phyloP scores from a whole-genome alignment of 2,113 vertebrate species.

The Chaetura pelagica region DNA sequence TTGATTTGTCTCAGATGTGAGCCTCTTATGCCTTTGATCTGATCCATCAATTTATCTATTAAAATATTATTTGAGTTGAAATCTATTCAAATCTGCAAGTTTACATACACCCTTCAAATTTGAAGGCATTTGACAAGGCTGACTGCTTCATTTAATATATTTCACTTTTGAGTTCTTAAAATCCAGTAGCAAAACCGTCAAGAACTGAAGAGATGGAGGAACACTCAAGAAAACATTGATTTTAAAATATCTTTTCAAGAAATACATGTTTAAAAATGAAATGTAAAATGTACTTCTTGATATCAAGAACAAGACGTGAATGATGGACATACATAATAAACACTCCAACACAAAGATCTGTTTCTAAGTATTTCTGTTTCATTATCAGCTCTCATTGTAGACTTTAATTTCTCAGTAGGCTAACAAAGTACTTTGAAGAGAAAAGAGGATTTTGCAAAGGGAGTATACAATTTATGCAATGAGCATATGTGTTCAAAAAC shows the following conservation, averaged over 20 bases:
- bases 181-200: not conserved
- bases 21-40: not conserved
- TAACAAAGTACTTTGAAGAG: not conserved
- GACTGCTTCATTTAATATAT: not conserved
- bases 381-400: not conserved
- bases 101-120: not conserved
- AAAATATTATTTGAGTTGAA: not conserved
- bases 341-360: not conserved
- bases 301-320: not conserved
- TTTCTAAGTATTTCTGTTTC: not conserved
- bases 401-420: not conserved
- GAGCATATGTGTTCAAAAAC: not conserved
- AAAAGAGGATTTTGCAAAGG: not conserved
- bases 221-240: not conserved
- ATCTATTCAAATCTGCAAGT: not conserved
- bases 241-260: constrained; percentile 1
- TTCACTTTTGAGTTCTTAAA: not conserved
- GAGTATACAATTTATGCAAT: not conserved
- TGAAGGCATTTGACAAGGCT: not conserved
- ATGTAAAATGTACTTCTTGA: not conserved
- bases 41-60: not conserved
- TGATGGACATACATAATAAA: not conserved
- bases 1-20: not conserved
- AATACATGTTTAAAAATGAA: not conserved
- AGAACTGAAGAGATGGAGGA: not conserved